Conservation (phyloP, 2,888 invertebrate genomes). For the Cactoblastis cactorum region DNA sequence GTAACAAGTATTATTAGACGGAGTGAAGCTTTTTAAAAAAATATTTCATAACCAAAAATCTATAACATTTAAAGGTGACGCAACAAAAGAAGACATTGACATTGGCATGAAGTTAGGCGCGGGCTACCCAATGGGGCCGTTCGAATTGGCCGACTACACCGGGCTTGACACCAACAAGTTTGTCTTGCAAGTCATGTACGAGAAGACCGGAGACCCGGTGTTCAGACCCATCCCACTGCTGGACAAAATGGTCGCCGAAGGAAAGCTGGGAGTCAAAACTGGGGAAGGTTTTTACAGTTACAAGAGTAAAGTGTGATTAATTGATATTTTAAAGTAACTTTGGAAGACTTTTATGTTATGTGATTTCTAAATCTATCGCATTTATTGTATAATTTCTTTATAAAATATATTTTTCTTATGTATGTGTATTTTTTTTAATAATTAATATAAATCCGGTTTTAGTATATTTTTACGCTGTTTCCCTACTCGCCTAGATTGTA, state of each 20-base stretch:
- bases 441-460: neutral
- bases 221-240: conserved; percentile 80
- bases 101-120: conserved; percentile 95
- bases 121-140: conserved; percentile 94
- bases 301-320: conserved; percentile 28
- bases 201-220: conserved; percentile 74
- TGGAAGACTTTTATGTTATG: no score
- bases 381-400: neutral
- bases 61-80: conserved; percentile 74
- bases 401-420: neutral
- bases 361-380: neutral
- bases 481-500: no score
- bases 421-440: neutral
- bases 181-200: conserved; percentile 89
- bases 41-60: neutral
- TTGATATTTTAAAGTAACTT: neutral
- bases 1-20: no score
- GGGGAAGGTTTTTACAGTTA: conserved; percentile 93
- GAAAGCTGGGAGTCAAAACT: conserved; percentile 88
- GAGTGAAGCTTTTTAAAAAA: no score
- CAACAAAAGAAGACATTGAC: conserved; percentile 88
- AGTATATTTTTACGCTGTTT: no score
- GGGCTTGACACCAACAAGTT: conserved; percentile 89
- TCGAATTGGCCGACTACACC: conserved; percentile 91
- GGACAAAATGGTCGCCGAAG: conserved; percentile 85